Evolutionary conservation across 2,888 invertebrate genomes (phyloP).

Genomic region (Megaustenia siamemsis): DNA sequence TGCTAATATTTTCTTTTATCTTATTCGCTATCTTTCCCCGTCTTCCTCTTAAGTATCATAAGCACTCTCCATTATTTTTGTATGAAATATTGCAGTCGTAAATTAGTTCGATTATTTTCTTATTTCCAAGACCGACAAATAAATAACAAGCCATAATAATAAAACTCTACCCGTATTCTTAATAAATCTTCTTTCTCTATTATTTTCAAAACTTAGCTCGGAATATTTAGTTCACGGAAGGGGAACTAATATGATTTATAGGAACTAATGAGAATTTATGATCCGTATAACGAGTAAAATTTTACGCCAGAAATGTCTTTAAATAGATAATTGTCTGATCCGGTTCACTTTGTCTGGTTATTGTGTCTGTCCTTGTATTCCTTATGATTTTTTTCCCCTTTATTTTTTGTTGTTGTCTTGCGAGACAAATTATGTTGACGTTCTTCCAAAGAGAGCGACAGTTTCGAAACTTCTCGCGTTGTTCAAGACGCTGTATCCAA

Average conservation of each 20-base stretch:
- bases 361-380: not conserved
- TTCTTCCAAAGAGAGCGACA: not conserved
- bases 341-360: too few species aligned
- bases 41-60: not conserved
- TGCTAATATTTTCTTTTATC: too few species aligned
- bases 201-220: not conserved
- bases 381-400: not conserved
- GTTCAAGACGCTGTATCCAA: not conserved
- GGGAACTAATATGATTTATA: not conserved
- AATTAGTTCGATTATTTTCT: conserved; percentile 33
- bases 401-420: not conserved
- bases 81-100: not conserved
- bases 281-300: not conserved
- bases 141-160: not conserved
- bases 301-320: not conserved
- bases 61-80: not conserved
- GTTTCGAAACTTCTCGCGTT: not conserved
- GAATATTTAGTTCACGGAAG: too few species aligned
- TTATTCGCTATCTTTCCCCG: too few species aligned
- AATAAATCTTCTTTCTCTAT: too few species aligned
- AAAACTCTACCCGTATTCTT: too few species aligned
- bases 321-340: not conserved
- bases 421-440: not conserved
- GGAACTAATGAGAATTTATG: not conserved
- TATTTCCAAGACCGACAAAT: not conserved